Evolutionary conservation across 2,888 invertebrate species (phyloP), one percentile per base, ranked within the genome.

Genomic region (Brenthis daphne): DNA sequence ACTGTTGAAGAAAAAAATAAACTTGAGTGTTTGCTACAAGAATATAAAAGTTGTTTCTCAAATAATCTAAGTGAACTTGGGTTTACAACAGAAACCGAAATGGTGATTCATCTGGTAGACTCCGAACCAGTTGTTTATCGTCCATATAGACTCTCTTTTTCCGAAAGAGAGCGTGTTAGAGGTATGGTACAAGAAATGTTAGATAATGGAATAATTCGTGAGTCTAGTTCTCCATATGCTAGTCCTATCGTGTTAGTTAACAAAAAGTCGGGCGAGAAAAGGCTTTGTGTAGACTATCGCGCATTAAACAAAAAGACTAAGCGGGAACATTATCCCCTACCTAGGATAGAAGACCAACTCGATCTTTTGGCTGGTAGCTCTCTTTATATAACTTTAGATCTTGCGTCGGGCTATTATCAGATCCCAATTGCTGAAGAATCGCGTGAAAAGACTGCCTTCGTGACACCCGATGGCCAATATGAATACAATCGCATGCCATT

Each of bases 161-260:
- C 47, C 13, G 66, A 66, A 47, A 58, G 54, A n/a, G 14, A 13
- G 3, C n/a, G 14, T 1, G 65, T 65, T 29, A 54, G 47, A 6
- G n/a, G 57, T 20, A 65, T 69, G 29, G 54, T 64, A 1, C 43
- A 68, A 13, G 64, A 68, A 14, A 24, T 76, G 71, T 1, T 74
- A 14, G 56, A 72, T 24, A n/a, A 55, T 29, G 67, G 68, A 11
- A 69, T 69, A 16, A 61, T 72, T 47, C 67, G 67, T 14, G 63
- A 75, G 54, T 74, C 71, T 3, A 14, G 53, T 5, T 74, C 75
- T 12, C 57, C 72, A 12, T 75, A 73, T 57, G 75, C 76, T 0
- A 75, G 75, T 51, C 76, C 76, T 0, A 73, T 77, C n/a, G 56
- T 76, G 0, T 29, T 77, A 6, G 76, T 77, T 0, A 55, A 72